Conservation (phyloP, 2,888 invertebrate genomes). For the Cabera pusaria region DNA sequence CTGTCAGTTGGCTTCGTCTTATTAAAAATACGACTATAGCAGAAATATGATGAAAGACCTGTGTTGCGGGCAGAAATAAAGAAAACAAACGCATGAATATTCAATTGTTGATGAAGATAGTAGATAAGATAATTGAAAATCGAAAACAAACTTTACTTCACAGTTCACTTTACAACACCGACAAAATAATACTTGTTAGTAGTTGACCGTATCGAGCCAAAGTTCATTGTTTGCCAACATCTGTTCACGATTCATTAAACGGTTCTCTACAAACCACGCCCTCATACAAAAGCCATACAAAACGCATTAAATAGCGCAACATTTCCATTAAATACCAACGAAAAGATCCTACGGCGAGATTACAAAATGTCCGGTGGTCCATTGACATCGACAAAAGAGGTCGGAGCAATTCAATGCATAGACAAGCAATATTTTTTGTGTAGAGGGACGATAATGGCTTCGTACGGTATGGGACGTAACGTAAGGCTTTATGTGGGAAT, state of each 20-base stretch:
- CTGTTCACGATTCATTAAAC: slow-evolving; percentile 61
- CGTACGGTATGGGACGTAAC: no score
- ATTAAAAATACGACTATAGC: no score
- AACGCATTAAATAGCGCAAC: slow-evolving; percentile 46
- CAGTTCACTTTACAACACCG: no score
- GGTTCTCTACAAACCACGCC: slow-evolving; percentile 42
- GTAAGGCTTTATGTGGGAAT: no score
- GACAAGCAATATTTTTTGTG: slow-evolving; percentile 43
- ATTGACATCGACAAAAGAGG: slow-evolving; percentile 56
- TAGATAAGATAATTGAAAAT: no score
- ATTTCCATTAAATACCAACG: slow-evolving; percentile 59
- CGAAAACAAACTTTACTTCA: no score
- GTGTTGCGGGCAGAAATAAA: no score
- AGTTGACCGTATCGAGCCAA: not conserved
- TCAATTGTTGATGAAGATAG: no score
- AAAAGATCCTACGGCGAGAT: slow-evolving; percentile 52
- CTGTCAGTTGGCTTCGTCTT: no score
- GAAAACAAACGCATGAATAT: no score
- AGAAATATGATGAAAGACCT: no score
- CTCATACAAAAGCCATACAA: slow-evolving; percentile 39
- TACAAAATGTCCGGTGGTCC: slow-evolving; percentile 66
- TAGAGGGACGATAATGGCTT: slow-evolving; percentile 30
- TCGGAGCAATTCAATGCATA: slow-evolving; percentile 28
- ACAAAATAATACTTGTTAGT: no score
- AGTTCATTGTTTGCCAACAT: slow-evolving; percentile 50